These are phyloP conservation scores for Linnaemya tessellans DNA, from an alignment of 2,888 invertebrate species.

Conservation along the genomic window DNA sequence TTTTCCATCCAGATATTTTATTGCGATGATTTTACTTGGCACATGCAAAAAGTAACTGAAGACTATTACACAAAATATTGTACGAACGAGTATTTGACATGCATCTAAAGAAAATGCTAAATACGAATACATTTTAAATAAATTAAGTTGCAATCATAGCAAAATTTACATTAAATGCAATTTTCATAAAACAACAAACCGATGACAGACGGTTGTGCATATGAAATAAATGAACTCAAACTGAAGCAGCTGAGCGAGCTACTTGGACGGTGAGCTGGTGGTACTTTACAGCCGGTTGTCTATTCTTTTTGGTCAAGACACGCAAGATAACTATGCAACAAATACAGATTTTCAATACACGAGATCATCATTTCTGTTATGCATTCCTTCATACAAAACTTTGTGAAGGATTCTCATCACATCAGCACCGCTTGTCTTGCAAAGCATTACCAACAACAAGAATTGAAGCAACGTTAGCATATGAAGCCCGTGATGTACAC, in stretches of 20 bases:
- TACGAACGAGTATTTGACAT: constrained; percentile 21
- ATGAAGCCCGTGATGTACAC: neutral
- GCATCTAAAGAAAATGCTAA: constrained; percentile 13
- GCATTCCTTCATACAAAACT: constrained; percentile 8
- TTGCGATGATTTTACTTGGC: neutral
- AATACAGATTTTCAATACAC: neutral
- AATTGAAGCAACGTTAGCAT: neutral
- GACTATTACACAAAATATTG: neutral
- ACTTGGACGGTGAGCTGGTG: neutral
- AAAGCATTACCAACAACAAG: constrained; percentile 29
- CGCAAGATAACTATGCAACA: constrained; percentile 45
- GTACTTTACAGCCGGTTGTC: constrained; percentile 39
- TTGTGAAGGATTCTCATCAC: constrained; percentile 9
- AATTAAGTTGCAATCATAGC: constrained; percentile 64
- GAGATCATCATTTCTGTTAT: constrained; percentile 54
- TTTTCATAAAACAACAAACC: constrained; percentile 44
- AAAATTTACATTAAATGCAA: constrained; percentile 36
- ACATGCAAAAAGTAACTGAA: neutral
- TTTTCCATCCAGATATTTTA: neutral
- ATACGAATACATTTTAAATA: constrained; percentile 27
- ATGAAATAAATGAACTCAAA: constrained; percentile 68
- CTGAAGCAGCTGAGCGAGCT: constrained; percentile 30
- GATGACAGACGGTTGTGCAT: constrained; percentile 70
- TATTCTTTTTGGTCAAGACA: constrained; percentile 55
- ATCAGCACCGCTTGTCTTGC: constrained; percentile 21